These are phyloP conservation scores for Calonectris borealis DNA, from an alignment of 2,113 vertebrate species.

Conservation along the genomic window DNA sequence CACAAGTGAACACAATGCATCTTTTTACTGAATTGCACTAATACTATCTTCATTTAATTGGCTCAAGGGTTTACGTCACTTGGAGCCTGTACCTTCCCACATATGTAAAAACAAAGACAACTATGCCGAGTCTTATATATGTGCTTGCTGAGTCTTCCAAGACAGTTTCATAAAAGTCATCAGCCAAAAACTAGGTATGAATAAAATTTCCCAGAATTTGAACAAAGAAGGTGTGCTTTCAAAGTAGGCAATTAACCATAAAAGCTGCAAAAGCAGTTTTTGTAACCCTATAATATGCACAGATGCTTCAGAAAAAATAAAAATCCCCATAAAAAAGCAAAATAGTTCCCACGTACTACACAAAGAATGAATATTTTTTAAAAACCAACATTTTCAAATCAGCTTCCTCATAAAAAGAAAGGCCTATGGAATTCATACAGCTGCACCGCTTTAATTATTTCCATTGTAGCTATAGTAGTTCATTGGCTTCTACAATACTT, in stretches of 20 bases:
- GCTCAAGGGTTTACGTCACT: neutral
- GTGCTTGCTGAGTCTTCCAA: neutral
- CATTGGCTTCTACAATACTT: neutral
- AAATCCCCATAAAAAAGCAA: neutral
- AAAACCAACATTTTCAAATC: neutral
- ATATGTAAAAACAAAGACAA: neutral
- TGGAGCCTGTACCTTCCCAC: neutral
- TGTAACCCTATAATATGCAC: neutral
- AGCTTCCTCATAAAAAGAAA: neutral
- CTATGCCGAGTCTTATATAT: neutral
- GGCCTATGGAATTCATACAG: neutral
- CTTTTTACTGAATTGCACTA: neutral
- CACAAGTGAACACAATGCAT: neutral
- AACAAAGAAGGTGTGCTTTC: neutral
- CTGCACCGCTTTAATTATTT: neutral
- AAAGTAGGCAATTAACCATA: neutral
- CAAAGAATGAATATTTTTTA: neutral
- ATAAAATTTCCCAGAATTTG: neutral
- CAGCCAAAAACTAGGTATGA: neutral
- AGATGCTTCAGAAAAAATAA: neutral
- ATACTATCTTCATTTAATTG: constrained; percentile 24
- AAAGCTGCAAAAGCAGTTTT: neutral
- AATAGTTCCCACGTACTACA: neutral
- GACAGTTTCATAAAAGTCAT: neutral
- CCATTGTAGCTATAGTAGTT: neutral